A percentile compares a stretch with the other conserved stretches of the same genome.
These are phyloP conservation scores for Halictus quadricinctus DNA, from an alignment of 2,888 invertebrate genomes.

Conservation along the genomic window DNA sequence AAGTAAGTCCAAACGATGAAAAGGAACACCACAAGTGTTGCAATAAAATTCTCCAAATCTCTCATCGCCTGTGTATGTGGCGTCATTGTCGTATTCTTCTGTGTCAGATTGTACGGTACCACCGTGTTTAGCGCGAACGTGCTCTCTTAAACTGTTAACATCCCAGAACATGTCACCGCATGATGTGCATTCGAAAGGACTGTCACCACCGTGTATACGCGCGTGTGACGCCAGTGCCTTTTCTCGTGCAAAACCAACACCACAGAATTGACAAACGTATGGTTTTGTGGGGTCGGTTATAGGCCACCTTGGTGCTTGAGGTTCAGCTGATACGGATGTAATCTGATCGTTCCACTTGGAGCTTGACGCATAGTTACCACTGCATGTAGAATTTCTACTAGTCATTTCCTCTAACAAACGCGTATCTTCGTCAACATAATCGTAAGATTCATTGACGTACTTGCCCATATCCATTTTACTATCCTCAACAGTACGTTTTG, in stretches of 20 bases:
- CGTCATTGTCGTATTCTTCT: slow-evolving; percentile 83
- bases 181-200: slow-evolving; percentile 90
- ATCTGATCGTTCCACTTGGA: slow-evolving; percentile 81
- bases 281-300: slow-evolving; percentile 89
- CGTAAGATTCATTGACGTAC: slow-evolving; percentile 78
- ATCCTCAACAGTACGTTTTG: slow-evolving; percentile 69
- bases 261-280: slow-evolving; percentile 91
- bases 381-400: slow-evolving; percentile 73
- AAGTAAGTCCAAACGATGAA: slow-evolving; percentile 90
- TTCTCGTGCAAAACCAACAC: slow-evolving; percentile 90
- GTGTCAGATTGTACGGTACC: slow-evolving; percentile 72
- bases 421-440: slow-evolving; percentile 83
- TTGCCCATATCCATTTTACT: slow-evolving; percentile 71
- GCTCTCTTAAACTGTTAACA: slow-evolving; percentile 84
- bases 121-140: slow-evolving; percentile 85
- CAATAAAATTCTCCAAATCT: slow-evolving; percentile 87
- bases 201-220: slow-evolving; percentile 90
- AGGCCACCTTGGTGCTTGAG: slow-evolving; percentile 82
- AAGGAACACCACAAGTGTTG: slow-evolving; percentile 90
- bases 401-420: slow-evolving; percentile 83
- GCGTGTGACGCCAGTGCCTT: slow-evolving; percentile 91
- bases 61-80: slow-evolving; percentile 85
- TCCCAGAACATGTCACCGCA: slow-evolving; percentile 94
- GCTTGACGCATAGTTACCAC: slow-evolving; percentile 82
- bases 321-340: slow-evolving; percentile 63